Conservation (phyloP, 2,113 vertebrate genomes). For the Eolophus roseicapilla region DNA sequence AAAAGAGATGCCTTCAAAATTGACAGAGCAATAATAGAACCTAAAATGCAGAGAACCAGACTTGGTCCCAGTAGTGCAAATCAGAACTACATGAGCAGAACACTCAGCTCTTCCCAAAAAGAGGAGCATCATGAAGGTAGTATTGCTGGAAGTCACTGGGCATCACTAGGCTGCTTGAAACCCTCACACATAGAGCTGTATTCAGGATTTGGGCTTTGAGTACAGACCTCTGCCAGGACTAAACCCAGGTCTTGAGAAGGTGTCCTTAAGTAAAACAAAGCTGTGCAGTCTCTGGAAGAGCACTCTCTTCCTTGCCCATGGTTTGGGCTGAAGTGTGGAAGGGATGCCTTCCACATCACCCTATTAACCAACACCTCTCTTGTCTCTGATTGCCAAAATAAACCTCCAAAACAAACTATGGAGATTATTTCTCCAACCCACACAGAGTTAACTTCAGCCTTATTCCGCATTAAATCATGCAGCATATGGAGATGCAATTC, state of each 20-base stretch:
- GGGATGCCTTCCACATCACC: background rate
- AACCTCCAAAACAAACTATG: background rate
- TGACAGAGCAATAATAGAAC: background rate
- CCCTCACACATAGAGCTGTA: no score
- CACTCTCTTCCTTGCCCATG: background rate
- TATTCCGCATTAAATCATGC: background rate
- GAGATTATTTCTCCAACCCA: background rate
- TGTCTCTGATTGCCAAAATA: background rate
- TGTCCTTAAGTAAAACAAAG: background rate
- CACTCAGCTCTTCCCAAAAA: background rate
- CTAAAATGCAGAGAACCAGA: background rate
- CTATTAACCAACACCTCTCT: background rate
- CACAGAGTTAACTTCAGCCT: background rate
- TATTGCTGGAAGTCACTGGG: background rate
- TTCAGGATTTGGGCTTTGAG: background rate
- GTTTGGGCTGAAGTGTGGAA: background rate
- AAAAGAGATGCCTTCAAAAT: background rate
- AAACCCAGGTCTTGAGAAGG: background rate
- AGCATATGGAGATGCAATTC: constrained; percentile 49
- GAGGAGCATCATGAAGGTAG: rapidly evolving
- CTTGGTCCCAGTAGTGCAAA: background rate
- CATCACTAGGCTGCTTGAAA: background rate
- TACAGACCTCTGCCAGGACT: background rate
- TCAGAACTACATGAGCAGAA: background rate
- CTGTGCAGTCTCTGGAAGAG: background rate